Base-by-base conservation (phyloP, 2,797 vertebrate species). In the Peromyscus melanophrys region DNA sequence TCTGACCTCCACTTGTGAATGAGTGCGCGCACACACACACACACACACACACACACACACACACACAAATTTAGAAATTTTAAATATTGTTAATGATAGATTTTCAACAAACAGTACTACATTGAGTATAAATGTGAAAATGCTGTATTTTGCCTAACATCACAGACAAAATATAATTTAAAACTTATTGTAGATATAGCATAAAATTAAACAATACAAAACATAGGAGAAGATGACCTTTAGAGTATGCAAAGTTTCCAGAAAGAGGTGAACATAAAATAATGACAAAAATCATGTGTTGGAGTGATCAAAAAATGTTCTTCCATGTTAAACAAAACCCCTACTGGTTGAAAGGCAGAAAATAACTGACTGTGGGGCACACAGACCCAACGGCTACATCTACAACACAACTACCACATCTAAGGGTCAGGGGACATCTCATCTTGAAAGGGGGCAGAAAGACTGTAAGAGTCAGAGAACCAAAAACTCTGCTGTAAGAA, bases 171-270 rank as follows among this genome's bases (percentile, higher is more conserved):
- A 55, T 83, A 25, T 65, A 73, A 71, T 34, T 77, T 83, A n/a
- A 92, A 82, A 29, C 13, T 21, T 65, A 76, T 69, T 16, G 27
- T 21, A 43, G 37, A 69, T 27, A 6, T 84, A 43, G 81, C 9
- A n/a, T 65, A 13, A 94, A 90, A 49, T 71, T 43, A 94, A 57
- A 86, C 94, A 71, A 49, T 92, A 31, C 4, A 89, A 91, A 84
- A 17, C 1, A 46, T 63, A 82, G 12, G 73, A 65, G 16, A 16
- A 61, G 37, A 73, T 37, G 75, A 95, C 34, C 19, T 89, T 95
- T 6, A 67, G 40, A 5, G 19, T 21, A 76, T 52, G 13, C 6
- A 85, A 90, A 77, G 25, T 85, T 43, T 43, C 73, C 8, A 75
- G 29, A 81, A 89, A 63, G 31, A 88, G 4, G 34, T 25, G 3